Evolutionary conservation across 2,113 vertebrate genomes (phyloP).

Genomic region (Neoarius graeffei): DNA sequence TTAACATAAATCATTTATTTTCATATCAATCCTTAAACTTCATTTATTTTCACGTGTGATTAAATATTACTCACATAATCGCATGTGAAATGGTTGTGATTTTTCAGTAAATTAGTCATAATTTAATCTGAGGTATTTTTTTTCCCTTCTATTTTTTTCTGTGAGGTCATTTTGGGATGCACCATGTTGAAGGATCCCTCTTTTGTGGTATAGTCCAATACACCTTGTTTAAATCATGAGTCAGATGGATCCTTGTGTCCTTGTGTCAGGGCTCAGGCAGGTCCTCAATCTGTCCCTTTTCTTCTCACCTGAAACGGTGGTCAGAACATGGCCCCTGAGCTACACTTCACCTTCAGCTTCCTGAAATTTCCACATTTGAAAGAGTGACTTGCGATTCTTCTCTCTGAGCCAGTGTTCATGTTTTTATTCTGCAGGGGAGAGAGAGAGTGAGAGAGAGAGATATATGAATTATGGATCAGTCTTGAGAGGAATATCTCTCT

Average conservation of each 20-base stretch:
- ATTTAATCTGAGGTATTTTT: not conserved
- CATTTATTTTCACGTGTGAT: not conserved
- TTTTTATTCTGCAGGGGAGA: conserved; percentile 28
- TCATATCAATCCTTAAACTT: not conserved
- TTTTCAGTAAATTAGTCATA: not conserved
- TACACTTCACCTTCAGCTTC: not conserved
- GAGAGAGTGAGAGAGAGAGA: conserved; percentile 9
- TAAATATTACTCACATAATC: not conserved
- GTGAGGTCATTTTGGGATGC: not conserved
- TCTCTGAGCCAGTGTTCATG: conserved; percentile 4
- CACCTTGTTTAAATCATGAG: not conserved
- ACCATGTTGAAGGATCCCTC: not conserved
- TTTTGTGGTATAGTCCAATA: not conserved
- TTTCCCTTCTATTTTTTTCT: not conserved
- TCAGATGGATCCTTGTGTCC: not conserved
- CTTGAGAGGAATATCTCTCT: conserved; percentile 66
- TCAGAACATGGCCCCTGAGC: not conserved
- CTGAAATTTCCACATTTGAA: not conserved
- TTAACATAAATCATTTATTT: not conserved
- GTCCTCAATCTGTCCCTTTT: not conserved
- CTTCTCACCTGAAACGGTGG: not conserved
- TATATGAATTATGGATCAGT: no score
- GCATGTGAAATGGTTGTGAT: not conserved
- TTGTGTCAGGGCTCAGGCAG: not conserved
- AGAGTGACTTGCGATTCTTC: not conserved